Evolutionary conservation across 2,797 vertebrate genomes (phyloP), one percentile per base, ranked within the genome.

Genomic region (Salmo trutta): DNA sequence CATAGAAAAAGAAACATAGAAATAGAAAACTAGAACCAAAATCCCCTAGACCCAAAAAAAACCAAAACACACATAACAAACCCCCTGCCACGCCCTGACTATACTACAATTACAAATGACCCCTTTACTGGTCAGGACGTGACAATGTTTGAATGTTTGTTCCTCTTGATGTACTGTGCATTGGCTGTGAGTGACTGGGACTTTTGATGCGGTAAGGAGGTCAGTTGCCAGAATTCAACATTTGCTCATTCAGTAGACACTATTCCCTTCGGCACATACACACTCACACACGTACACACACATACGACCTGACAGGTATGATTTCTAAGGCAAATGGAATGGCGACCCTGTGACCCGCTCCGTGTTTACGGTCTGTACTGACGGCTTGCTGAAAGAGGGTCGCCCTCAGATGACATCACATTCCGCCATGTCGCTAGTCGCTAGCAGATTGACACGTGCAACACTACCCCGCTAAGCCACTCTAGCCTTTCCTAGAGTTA

Each of bases 321-420:
- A 68, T 69, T 41, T 77, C 53, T 62, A 77, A 27, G 33, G 31
- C 65, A 10, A 24, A 14, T 12, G 67, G 36, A 64, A 71, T 5
- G 33, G 64, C 36, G 21, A 69, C 10, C 16, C 62, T 31, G 3
- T 31, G 41, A 52, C 27, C 19, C 19, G 0, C 27, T 33, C 65
- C 72, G 79, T 76, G 84, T 86, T 87, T 82, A 83, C 71, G 19
- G 77, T 71, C 71, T 83, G 77, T 54, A 79, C 86, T 84, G 85
- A 78, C 31, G 24, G n/a, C 71, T 69, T 27, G 79, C 78, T 74
- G 79, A 78, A 85, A 29, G 64, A 74, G 74, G 85, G 86, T 88
- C 82, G 83, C 75, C 73, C 27, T 81, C 19, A 64, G 5, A 31
- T 86, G 85, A 86, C 87, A 79, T 87, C 68, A 75, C 84, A 89